Conservation (phyloP, 2,888 invertebrate genomes). For the Myathropa florea region DNA sequence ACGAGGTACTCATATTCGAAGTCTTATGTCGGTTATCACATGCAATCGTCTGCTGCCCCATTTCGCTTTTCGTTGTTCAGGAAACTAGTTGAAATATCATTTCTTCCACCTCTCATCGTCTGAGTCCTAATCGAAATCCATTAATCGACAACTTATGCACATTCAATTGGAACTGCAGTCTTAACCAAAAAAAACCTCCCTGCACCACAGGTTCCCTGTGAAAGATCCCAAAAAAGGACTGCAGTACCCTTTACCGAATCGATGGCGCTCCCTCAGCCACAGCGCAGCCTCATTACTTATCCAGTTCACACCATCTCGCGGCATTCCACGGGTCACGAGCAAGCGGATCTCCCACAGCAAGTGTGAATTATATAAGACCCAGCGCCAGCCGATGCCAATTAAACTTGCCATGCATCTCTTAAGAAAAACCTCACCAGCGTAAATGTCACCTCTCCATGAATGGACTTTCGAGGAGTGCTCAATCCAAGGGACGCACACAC, state of each 20-base stretch:
- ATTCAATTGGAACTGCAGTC: no score
- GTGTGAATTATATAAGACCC: constrained; percentile 52
- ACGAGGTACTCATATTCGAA: no score
- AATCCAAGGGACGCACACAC: constrained; percentile 39
- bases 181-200: no score
- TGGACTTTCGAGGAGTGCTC: constrained; percentile 57
- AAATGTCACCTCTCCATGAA: constrained; percentile 59
- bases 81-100: no score
- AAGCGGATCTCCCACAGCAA: constrained; percentile 36
- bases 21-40: no score
- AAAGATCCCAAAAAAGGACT: background rate
- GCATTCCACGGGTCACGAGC: background rate
- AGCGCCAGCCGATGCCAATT: constrained; percentile 34
- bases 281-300: background rate
- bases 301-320: background rate
- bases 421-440: constrained; percentile 9
- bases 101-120: no score
- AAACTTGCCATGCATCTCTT: constrained; percentile 41
- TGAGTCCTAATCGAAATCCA: no score
- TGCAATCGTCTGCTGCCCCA: no score
- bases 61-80: no score
- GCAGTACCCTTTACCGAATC: background rate
- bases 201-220: no score
- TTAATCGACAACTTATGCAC: no score
- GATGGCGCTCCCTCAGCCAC: background rate